phyloP scores from a whole-genome alignment of 2,113 vertebrate genomes.

The Geococcyx californianus region DNA sequence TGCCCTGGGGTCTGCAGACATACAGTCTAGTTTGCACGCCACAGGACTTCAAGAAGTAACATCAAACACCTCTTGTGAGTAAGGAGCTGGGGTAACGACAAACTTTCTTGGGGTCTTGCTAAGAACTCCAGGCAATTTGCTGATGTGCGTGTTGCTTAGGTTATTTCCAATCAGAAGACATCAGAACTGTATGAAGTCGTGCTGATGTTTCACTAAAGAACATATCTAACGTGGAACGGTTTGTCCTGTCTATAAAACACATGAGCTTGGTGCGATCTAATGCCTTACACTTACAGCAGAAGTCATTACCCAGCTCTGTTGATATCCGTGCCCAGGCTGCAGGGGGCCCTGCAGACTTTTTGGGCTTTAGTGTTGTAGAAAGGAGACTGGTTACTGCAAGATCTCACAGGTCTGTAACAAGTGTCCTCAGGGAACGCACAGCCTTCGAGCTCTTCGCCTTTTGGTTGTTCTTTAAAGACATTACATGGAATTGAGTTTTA shows the following conservation, averaged over 20 bases:
- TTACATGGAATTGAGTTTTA: slow-evolving; percentile 25
- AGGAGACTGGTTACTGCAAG: background rate
- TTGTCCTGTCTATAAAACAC: background rate
- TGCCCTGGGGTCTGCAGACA: background rate
- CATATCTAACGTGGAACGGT: accelerated
- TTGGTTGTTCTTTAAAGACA: slow-evolving; percentile 25
- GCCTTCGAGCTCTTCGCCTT: background rate
- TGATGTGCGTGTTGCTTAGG: background rate
- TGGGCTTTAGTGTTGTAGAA: background rate
- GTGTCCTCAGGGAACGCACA: background rate
- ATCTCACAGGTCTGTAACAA: background rate
- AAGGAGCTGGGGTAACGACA: background rate
- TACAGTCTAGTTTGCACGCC: background rate
- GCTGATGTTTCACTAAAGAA: background rate
- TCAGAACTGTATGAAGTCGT: accelerated
- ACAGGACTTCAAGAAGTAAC: background rate
- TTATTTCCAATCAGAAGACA: background rate
- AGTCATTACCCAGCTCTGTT: background rate
- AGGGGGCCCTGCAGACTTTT: background rate
- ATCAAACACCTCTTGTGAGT: background rate
- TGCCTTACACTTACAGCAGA: accelerated
- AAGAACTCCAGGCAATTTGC: background rate
- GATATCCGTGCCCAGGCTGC: too few relatives aligned
- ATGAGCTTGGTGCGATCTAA: background rate
- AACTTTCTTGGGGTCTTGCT: background rate